Conservation (phyloP, 64 coral and sea anemone species). For the Stichodactyla mertensii region DNA sequence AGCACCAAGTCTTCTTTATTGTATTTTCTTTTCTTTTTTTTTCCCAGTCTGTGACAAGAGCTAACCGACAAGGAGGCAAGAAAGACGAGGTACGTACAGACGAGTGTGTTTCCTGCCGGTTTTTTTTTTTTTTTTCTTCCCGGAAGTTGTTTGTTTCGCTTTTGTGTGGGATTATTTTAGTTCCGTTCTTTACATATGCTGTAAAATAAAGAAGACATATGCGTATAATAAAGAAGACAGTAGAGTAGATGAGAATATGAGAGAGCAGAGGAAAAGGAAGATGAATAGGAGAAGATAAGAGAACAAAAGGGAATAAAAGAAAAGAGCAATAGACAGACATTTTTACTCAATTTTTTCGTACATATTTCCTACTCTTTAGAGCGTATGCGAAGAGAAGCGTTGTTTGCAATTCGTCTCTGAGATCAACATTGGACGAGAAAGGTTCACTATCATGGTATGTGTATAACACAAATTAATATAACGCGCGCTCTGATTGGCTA, state of each 20-base stretch:
- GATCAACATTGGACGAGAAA: constrained; percentile 47
- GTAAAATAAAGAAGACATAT: not conserved
- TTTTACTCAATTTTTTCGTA: not conserved
- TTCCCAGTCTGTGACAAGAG: constrained; percentile 37
- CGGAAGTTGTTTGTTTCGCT: not conserved
- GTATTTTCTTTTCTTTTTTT: not conserved
- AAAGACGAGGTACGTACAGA: constrained; percentile 34
- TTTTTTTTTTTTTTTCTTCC: not conserved
- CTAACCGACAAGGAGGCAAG: constrained; percentile 56
- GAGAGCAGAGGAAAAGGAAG: not conserved
- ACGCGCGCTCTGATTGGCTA: too few relatives aligned
- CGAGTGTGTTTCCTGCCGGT: not conserved
- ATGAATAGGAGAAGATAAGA: not conserved
- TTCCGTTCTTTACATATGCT: too few relatives aligned
- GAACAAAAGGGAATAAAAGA: not conserved
- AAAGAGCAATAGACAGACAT: not conserved
- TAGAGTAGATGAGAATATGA: not conserved
- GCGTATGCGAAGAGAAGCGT: constrained; percentile 43
- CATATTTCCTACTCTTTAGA: not conserved
- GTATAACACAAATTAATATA: too few relatives aligned
- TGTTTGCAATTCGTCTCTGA: constrained; percentile 29
- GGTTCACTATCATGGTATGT: constrained; percentile 42
- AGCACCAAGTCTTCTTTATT: too few relatives aligned
- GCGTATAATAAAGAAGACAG: not conserved
- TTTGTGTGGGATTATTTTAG: too few relatives aligned